These are phyloP conservation scores for Rhabdornis inornatus DNA, from an alignment of 2,113 vertebrate genomes.

Conservation along the genomic window DNA sequence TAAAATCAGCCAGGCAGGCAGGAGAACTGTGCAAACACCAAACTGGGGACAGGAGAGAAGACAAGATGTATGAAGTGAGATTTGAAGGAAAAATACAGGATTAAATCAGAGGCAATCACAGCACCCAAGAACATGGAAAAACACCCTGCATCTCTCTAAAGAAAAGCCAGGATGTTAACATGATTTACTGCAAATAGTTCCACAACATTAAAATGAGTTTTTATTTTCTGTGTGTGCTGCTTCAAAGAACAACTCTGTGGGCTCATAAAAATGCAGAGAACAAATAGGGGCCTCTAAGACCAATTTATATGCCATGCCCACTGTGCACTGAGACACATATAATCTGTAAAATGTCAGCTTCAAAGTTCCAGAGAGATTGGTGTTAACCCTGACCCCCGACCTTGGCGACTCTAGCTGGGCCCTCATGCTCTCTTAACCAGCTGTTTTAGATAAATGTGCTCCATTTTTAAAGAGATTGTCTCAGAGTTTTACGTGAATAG, in stretches of 20 bases:
- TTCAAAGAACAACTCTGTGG: conserved; percentile 85
- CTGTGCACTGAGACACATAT: conserved; percentile 80
- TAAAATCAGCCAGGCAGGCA: not conserved
- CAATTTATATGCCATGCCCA: conserved; percentile 84
- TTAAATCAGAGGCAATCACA: not conserved
- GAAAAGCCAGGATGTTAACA: conserved; percentile 75
- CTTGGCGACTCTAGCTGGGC: conserved; percentile 80
- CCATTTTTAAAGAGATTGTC: conserved; percentile 80
- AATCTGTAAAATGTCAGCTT: conserved; percentile 92
- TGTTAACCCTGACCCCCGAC: conserved; percentile 89
- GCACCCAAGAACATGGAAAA: conserved; percentile 31
- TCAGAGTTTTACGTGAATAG: conserved; percentile 73
- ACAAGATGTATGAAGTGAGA: not conserved
- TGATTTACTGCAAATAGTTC: conserved; percentile 83
- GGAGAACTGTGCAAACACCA: not conserved
- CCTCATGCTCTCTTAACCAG: conserved; percentile 81
- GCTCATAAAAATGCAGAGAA: conserved; percentile 85
- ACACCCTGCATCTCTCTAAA: conserved; percentile 2
- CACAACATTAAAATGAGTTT: conserved; percentile 81
- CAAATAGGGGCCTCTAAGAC: conserved; percentile 84
- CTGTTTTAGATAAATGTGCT: conserved; percentile 91
- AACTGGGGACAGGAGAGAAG: not conserved
- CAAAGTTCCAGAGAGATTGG: conserved; percentile 90
- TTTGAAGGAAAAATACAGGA: not conserved
- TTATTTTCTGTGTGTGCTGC: conserved; percentile 80